phyloP scores from a whole-genome alignment of 2,113 vertebrate genomes.

The Aspiorhynchus laticeps region DNA sequence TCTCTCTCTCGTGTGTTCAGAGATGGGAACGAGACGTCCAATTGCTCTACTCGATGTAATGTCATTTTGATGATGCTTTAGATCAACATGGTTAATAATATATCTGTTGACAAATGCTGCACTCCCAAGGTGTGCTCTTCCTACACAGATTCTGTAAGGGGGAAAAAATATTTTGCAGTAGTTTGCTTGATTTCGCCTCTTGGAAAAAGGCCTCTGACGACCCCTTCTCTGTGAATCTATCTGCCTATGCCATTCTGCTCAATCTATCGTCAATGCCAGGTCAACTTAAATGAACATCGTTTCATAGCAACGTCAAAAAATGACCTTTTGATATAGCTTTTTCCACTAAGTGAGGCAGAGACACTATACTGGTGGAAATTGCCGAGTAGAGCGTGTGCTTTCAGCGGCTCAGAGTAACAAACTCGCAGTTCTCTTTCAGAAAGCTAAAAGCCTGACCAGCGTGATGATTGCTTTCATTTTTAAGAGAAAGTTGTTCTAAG shows the following conservation, averaged over 20 bases:
- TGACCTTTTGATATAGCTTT: conserved; percentile 31
- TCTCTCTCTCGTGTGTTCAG: neutral
- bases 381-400: neutral
- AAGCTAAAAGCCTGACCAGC: conserved; percentile 40
- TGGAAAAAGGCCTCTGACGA: neutral
- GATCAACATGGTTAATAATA: conserved; percentile 19
- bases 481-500: conserved; percentile 35
- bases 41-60: neutral
- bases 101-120: conserved; percentile 6
- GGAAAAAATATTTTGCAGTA: neutral
- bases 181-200: neutral
- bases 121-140: neutral
- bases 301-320: conserved; percentile 34
- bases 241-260: neutral
- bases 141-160: neutral
- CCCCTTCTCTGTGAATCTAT: neutral
- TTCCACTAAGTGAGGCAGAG: neutral
- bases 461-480: conserved; percentile 40
- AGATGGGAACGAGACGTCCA: neutral
- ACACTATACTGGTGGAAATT: conserved; percentile 7
- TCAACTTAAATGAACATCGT: conserved; percentile 25
- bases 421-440: conserved; percentile 26
- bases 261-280: neutral
- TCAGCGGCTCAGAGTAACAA: conserved; percentile 9
- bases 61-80: conserved; percentile 20